Evolutionary conservation across 2,888 invertebrate genomes (phyloP).

Genomic region (Dolomedes plantarius): DNA sequence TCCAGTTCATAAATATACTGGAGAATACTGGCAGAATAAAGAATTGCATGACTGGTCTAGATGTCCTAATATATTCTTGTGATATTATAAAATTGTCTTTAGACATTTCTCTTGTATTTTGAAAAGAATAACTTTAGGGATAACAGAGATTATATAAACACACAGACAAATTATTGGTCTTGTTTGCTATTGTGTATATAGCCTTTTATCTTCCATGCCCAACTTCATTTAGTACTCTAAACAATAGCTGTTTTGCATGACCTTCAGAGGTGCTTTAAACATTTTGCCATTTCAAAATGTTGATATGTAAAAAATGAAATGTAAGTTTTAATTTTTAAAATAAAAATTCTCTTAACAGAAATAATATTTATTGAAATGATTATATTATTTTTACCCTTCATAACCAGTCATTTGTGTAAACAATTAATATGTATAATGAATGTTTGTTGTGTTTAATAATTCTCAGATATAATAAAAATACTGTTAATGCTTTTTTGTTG

Average conservation of each 20-base stretch:
- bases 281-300: background rate
- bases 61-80: constrained; percentile 91
- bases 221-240: background rate
- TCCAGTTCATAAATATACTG: constrained; percentile 88
- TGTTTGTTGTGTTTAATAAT: too few species aligned
- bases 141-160: background rate
- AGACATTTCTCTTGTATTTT: constrained; percentile 3
- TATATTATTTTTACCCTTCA: too few species aligned
- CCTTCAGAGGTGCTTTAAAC: constrained; percentile 4
- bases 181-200: background rate
- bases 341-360: too few species aligned
- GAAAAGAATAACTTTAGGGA: background rate
- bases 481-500: too few species aligned
- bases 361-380: too few species aligned
- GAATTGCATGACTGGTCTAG: constrained; percentile 88
- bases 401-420: too few species aligned
- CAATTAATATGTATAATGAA: too few species aligned
- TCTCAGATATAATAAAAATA: too few species aligned
- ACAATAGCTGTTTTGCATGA: constrained; percentile 6
- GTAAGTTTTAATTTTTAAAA: too few species aligned
- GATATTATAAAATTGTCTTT: constrained; percentile 66
- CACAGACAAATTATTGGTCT: background rate
- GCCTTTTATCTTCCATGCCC: constrained; percentile 1
- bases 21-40: constrained; percentile 96
- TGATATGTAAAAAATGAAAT: background rate